Evolutionary conservation across 2,113 vertebrate genomes (phyloP).

Genomic region (Oostethus manadensis): DNA sequence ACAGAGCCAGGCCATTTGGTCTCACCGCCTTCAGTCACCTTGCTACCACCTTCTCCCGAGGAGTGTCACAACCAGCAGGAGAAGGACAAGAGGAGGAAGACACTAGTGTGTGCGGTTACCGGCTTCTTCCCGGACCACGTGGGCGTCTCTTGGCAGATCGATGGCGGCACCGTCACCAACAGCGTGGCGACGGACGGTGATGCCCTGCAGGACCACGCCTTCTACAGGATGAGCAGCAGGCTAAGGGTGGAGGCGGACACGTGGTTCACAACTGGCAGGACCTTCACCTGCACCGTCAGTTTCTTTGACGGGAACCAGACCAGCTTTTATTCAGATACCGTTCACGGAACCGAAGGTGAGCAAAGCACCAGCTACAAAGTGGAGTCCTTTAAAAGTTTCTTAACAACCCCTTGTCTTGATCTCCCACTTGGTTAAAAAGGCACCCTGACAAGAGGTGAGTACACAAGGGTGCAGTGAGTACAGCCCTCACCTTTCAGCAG

Average conservation of each 20-base stretch:
- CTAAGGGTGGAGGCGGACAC: conserved; percentile 60
- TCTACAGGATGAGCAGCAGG: conserved; percentile 78
- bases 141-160: conserved; percentile 71
- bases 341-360: neutral
- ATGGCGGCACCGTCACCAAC: fast-evolving
- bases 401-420: neutral
- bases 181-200: conserved; percentile 69
- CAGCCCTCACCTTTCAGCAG: no score
- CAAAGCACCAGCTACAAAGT: neutral
- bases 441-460: conserved; percentile 32
- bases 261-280: conserved; percentile 58
- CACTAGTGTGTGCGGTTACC: conserved; percentile 79
- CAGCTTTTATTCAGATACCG: fast-evolving
- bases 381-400: neutral
- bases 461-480: neutral
- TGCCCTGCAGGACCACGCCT: fast-evolving
- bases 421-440: neutral
- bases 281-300: conserved; percentile 66
- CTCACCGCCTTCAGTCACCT: conserved; percentile 47
- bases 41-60: conserved; percentile 69
- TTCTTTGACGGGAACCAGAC: conserved; percentile 26
- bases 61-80: conserved; percentile 52
- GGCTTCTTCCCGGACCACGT: conserved; percentile 86
- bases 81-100: conserved; percentile 55
- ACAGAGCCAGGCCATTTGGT: fast-evolving